phyloP scores from a whole-genome alignment of 2,797 vertebrate species.

The Momotus momota region DNA sequence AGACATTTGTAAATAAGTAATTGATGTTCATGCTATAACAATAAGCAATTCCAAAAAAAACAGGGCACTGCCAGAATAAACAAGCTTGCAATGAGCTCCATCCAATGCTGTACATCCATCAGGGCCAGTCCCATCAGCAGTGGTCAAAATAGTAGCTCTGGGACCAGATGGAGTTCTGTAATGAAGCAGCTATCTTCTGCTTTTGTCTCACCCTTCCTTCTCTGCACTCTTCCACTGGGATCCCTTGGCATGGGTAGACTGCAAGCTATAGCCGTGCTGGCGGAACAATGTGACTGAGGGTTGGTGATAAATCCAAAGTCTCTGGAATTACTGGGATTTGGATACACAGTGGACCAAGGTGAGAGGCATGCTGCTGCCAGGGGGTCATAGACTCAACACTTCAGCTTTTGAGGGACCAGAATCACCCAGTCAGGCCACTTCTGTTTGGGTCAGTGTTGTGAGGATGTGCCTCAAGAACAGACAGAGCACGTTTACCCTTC shows the following conservation, averaged over 20 bases:
- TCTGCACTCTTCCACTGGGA: not conserved
- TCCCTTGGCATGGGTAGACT: not conserved
- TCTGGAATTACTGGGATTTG: not conserved
- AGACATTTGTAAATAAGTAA: slow-evolving; percentile 60
- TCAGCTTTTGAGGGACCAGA: not conserved
- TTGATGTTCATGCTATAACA: slow-evolving; percentile 48
- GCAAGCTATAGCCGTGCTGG: fast-evolving
- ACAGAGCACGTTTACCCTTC: not conserved
- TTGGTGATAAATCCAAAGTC: not conserved
- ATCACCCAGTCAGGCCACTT: not conserved
- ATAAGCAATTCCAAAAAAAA: slow-evolving; percentile 41
- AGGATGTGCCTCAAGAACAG: fast-evolving
- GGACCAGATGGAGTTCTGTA: slow-evolving; percentile 13
- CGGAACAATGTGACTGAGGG: not conserved
- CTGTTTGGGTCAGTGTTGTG: not conserved
- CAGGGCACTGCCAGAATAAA: slow-evolving; percentile 56
- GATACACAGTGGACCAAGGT: not conserved
- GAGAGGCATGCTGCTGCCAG: not conserved
- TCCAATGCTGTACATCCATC: not conserved
- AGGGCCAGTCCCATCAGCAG: not conserved
- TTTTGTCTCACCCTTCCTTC: not conserved
- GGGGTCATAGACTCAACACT: not conserved
- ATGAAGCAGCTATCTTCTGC: not conserved
- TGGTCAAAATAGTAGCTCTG: slow-evolving; percentile 11
- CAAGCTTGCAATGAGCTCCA: not conserved